Evolutionary conservation across 2,113 vertebrate genomes (phyloP).

Genomic region (Burhinus bistriatus): DNA sequence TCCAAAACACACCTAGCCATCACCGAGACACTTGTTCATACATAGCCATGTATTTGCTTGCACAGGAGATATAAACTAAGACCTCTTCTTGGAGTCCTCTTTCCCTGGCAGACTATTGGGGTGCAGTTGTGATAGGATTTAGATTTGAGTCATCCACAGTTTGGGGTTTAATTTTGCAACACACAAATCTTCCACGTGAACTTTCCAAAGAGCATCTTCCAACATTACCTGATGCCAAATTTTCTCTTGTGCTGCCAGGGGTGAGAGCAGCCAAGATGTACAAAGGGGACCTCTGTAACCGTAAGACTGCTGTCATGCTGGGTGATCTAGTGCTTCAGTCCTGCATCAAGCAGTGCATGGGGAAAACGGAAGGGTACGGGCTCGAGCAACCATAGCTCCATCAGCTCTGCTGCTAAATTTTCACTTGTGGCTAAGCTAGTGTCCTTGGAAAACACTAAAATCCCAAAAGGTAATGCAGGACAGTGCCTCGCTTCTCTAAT

Average conservation of each 20-base stretch:
- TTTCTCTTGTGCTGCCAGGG: not conserved
- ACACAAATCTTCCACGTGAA: not conserved
- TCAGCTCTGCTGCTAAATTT: not conserved
- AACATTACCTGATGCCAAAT: not conserved
- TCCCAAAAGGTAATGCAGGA: not conserved
- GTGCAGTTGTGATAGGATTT: not conserved
- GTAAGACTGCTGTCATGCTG: fast-evolving
- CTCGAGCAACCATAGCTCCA: not conserved
- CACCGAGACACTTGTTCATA: not conserved
- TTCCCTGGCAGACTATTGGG: not conserved
- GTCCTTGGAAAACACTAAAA: not conserved
- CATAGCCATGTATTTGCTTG: not conserved
- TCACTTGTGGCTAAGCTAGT: not conserved
- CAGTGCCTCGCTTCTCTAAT: not conserved
- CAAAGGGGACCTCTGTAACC: not conserved
- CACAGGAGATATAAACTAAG: not conserved
- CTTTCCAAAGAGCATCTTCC: not conserved
- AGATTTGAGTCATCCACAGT: not conserved
- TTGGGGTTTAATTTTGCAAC: not conserved
- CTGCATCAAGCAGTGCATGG: not conserved
- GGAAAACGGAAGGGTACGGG: not conserved
- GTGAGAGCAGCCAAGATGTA: not conserved
- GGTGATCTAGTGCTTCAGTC: not conserved
- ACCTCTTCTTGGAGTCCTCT: not conserved
- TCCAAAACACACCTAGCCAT: not conserved